Percentiles rank a stretch among this genome's conserved stretches.
phyloP scores from a whole-genome alignment of 2,113 vertebrate genomes.

The Chionodraco myersi region DNA sequence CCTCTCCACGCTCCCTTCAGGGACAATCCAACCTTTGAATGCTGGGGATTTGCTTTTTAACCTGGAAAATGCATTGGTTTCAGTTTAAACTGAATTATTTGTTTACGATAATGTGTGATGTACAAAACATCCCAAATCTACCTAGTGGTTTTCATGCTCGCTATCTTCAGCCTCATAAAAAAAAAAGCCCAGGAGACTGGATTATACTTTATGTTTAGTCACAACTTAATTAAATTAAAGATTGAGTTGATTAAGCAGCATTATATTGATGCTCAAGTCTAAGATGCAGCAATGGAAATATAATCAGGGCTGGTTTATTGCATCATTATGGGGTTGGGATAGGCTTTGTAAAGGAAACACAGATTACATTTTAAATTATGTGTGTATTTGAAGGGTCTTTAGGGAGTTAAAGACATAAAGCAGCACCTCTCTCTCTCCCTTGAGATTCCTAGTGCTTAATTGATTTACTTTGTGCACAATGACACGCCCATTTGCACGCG shows the following conservation, averaged over 20 bases:
- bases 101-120: constrained; percentile 20
- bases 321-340: constrained; percentile 7
- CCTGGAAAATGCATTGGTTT: not conserved
- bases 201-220: constrained; percentile 61
- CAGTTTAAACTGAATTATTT: constrained; percentile 15
- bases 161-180: constrained; percentile 5
- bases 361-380: constrained; percentile 72
- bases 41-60: constrained; percentile 36
- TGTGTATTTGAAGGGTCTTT: constrained; percentile 67
- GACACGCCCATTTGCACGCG: constrained; percentile 67
- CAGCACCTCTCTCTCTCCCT: constrained; percentile 41
- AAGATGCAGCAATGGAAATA: constrained; percentile 5
- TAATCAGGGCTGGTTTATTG: constrained; percentile 25
- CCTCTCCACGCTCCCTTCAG: constrained; percentile 35
- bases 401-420: constrained; percentile 59
- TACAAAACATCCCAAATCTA: constrained; percentile 24
- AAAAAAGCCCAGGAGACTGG: constrained; percentile 46
- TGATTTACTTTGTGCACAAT: constrained; percentile 79
- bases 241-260: constrained; percentile 43
- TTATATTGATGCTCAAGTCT: constrained; percentile 40
- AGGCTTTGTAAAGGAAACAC: constrained; percentile 54
- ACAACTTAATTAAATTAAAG: constrained; percentile 61
- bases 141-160: not conserved
- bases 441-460: constrained; percentile 67
- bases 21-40: constrained; percentile 51